A percentile compares a stretch with the other conserved stretches of the same genome.
These are phyloP conservation scores for Philopedon plagiatum DNA, from an alignment of 2,888 invertebrate species.

Conservation along the genomic window DNA sequence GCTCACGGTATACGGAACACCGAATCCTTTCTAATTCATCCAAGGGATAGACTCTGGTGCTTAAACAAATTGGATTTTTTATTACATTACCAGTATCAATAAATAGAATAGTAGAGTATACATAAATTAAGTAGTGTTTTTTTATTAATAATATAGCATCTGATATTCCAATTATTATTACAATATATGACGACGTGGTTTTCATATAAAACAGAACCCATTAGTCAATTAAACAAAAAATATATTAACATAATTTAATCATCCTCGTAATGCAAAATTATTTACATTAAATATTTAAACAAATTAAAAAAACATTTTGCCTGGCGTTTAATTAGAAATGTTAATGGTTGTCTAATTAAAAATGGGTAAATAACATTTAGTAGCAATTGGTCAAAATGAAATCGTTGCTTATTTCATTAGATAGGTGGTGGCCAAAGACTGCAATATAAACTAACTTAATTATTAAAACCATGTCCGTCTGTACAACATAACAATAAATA, in stretches of 20 bases:
- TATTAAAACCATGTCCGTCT: too few relatives aligned
- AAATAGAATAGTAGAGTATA: too few relatives aligned
- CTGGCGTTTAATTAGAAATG: neutral
- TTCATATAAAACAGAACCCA: neutral
- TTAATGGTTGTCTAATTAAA: neutral
- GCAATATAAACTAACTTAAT: too few relatives aligned
- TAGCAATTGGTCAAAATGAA: neutral
- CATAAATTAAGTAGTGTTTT: too few relatives aligned
- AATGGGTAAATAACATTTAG: neutral
- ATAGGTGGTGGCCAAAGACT: too few relatives aligned
- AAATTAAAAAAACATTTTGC: neutral
- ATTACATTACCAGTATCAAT: too few relatives aligned
- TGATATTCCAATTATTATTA: too few relatives aligned
- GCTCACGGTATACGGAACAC: too few relatives aligned
- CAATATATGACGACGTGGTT: constrained; percentile 1
- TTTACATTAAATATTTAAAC: neutral
- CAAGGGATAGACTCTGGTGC: too few relatives aligned
- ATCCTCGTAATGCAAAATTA: neutral
- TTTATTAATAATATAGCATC: too few relatives aligned
- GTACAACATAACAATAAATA: neutral
- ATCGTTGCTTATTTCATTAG: neutral
- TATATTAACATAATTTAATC: neutral
- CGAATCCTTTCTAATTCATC: too few relatives aligned
- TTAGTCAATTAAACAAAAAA: neutral
- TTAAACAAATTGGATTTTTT: too few relatives aligned